Evolutionary conservation across 1,140 invertebrate genomes (phyloP).

Genomic region (Brachionus plicatilis): DNA sequence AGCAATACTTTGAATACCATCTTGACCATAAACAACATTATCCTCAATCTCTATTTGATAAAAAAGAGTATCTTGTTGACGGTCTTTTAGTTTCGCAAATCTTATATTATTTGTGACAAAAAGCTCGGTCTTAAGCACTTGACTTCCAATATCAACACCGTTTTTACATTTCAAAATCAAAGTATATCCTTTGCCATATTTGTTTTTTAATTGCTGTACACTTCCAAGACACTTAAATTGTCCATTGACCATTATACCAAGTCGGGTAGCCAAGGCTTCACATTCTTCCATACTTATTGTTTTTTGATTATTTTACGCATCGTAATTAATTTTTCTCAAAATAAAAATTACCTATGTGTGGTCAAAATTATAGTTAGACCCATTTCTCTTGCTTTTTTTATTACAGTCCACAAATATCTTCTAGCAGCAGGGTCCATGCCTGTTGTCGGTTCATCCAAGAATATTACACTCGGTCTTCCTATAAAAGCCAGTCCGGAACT

Average conservation of each 20-base stretch:
- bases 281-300: slow-evolving; percentile 48
- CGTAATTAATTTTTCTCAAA: background rate
- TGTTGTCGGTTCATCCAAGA: slow-evolving; percentile 57
- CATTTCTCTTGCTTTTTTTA: slow-evolving; percentile 30
- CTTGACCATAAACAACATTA: slow-evolving; percentile 26
- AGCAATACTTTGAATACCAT: slow-evolving; percentile 15
- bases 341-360: slow-evolving; percentile 32
- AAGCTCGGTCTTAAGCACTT: background rate
- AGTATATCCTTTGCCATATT: slow-evolving; percentile 38
- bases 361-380: slow-evolving; percentile 41
- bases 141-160: background rate
- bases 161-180: slow-evolving; percentile 29
- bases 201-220: slow-evolving; percentile 48
- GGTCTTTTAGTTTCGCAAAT: slow-evolving; percentile 20
- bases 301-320: background rate
- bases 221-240: slow-evolving; percentile 47
- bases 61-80: slow-evolving; percentile 34
- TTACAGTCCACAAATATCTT: slow-evolving; percentile 54
- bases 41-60: slow-evolving; percentile 38
- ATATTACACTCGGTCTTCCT: slow-evolving; percentile 54
- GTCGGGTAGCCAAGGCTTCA: slow-evolving; percentile 47
- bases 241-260: slow-evolving; percentile 51
- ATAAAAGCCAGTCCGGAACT: slow-evolving; percentile 84
- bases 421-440: slow-evolving; percentile 58
- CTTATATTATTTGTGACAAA: background rate